Conservation (phyloP, 2,888 invertebrate genomes). For the Trichogramma dendrolimi region DNA sequence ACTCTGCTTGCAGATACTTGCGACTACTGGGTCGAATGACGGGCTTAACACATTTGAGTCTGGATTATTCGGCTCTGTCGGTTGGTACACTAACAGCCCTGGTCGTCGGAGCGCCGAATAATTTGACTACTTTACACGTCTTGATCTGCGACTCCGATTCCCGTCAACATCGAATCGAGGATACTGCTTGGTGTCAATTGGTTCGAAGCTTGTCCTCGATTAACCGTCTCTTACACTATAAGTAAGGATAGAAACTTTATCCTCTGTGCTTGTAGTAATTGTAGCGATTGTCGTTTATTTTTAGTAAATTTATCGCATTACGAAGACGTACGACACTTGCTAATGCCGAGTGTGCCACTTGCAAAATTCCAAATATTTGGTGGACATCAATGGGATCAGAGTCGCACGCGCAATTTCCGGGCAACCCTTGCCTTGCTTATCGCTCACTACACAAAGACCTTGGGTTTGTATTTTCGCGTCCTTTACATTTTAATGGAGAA, state of each 20-base stretch:
- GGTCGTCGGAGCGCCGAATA: conserved; percentile 46
- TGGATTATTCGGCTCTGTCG: conserved; percentile 54
- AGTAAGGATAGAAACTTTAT: conserved; percentile 31
- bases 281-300: conserved; percentile 14
- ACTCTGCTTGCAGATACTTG: conserved; percentile 38
- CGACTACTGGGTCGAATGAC: conserved; percentile 48
- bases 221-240: conserved; percentile 50
- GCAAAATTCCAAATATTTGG: conserved; percentile 52
- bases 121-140: conserved; percentile 49
- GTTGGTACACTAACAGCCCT: conserved; percentile 50
- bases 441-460: conserved; percentile 49
- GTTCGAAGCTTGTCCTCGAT: conserved; percentile 47
- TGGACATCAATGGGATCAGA: conserved; percentile 53
- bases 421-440: conserved; percentile 50
- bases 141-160: conserved; percentile 52
- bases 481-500: background rate
- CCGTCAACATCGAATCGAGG: conserved; percentile 48
- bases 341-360: conserved; percentile 53
- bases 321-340: conserved; percentile 52
- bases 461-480: conserved; percentile 44
- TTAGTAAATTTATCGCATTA: conserved; percentile 53
- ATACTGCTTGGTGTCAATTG: conserved; percentile 51
- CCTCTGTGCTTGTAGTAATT: background rate
- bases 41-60: conserved; percentile 47
- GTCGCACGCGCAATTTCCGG: conserved; percentile 52